These are phyloP conservation scores for Leuciscus idus DNA, from an alignment of 2,113 vertebrate species.

Conservation along the genomic window DNA sequence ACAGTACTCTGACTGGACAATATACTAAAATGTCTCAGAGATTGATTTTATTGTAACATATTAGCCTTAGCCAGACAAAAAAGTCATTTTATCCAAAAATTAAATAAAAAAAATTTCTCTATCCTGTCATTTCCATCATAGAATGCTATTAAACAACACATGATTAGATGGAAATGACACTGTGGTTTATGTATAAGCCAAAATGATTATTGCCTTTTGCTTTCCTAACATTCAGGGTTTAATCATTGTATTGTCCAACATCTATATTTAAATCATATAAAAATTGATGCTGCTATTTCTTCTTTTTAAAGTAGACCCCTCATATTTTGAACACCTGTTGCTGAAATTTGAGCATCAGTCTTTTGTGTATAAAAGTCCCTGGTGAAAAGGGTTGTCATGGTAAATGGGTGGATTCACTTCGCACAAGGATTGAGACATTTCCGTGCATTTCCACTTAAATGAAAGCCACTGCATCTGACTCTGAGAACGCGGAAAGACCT, in stretches of 20 bases:
- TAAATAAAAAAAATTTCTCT: not conserved
- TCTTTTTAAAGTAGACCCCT: not conserved
- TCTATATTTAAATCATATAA: not conserved
- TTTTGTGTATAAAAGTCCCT: not conserved
- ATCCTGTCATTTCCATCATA: not conserved
- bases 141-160: not conserved
- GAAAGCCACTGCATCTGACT: conserved; percentile 25
- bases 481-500: not conserved
- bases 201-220: not conserved
- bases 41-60: not conserved
- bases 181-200: not conserved
- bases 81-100: not conserved
- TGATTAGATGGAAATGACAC: not conserved
- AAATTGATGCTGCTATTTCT: not conserved
- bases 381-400: not conserved
- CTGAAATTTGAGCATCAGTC: not conserved
- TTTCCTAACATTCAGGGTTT: not conserved
- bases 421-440: not conserved
- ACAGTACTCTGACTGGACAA: not conserved
- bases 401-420: not conserved
- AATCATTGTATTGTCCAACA: not conserved
- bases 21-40: not conserved
- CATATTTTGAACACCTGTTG: not conserved
- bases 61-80: not conserved
- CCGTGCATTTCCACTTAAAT: not conserved